Percentiles rank a stretch among this genome's conserved stretches.
phyloP scores from a whole-genome alignment of 1,140 invertebrate species.

The Tetraneura akinire region DNA sequence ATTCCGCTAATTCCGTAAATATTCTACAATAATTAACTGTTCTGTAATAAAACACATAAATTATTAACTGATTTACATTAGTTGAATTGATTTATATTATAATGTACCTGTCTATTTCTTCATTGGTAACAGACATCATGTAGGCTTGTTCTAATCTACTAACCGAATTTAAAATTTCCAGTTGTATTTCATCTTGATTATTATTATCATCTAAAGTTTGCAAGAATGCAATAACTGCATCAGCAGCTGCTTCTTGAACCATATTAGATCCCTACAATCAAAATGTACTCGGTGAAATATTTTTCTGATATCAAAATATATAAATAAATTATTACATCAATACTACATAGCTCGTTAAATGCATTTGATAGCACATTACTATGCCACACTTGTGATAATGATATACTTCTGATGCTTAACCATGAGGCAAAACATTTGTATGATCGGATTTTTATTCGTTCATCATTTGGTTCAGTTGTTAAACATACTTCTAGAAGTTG shows the following conservation, averaged over 20 bases:
- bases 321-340: conserved; percentile 55
- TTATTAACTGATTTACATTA: background rate
- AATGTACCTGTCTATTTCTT: conserved; percentile 67
- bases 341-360: conserved; percentile 63
- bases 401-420: conserved; percentile 73
- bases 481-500: conserved; percentile 67
- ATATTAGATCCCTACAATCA: conserved; percentile 26
- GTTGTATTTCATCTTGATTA: conserved; percentile 70
- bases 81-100: background rate
- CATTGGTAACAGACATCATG: conserved; percentile 86
- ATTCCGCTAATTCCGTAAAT: conserved; percentile 92
- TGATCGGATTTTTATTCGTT: conserved; percentile 65
- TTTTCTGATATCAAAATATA: background rate
- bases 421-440: conserved; percentile 80
- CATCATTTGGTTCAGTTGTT: conserved; percentile 63
- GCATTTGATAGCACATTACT: conserved; percentile 71
- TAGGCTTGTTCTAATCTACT: conserved; percentile 82
- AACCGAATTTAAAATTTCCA: conserved; percentile 80
- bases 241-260: conserved; percentile 87
- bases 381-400: conserved; percentile 67
- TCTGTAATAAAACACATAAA: conserved; percentile 60
- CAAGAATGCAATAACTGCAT: conserved; percentile 85
- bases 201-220: conserved; percentile 77
- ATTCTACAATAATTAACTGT: conserved; percentile 91
- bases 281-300: background rate